Evolutionary conservation across 2,113 vertebrate genomes (phyloP).

Genomic region (Sturnus vulgaris): DNA sequence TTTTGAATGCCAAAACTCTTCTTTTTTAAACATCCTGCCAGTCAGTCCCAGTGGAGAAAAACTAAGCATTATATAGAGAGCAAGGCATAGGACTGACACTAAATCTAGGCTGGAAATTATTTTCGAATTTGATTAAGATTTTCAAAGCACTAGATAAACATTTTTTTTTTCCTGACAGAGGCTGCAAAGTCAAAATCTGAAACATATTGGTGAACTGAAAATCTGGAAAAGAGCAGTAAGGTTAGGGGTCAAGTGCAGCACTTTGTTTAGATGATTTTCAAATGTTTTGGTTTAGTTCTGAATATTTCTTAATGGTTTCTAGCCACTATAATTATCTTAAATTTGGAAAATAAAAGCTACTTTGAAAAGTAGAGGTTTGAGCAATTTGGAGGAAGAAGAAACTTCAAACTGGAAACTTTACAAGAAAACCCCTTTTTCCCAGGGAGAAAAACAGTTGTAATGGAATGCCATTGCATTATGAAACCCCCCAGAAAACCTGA

Average conservation of each 20-base stretch:
- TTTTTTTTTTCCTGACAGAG: neutral
- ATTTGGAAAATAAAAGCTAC: constrained; percentile 19
- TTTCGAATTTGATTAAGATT: neutral
- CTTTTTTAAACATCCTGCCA: neutral
- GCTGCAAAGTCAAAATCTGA: neutral
- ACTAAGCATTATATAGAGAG: neutral
- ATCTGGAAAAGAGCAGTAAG: neutral
- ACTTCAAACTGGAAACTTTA: neutral
- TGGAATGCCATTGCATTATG: neutral
- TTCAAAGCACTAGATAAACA: neutral
- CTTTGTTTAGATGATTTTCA: constrained; percentile 19
- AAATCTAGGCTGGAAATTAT: neutral
- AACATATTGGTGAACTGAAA: neutral
- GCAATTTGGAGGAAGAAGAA: neutral
- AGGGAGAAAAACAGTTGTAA: neutral
- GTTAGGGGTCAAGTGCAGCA: constrained; percentile 9
- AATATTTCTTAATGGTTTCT: neutral
- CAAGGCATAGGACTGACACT: neutral
- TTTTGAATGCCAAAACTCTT: neutral
- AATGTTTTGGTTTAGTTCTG: neutral
- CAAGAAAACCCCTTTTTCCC: neutral
- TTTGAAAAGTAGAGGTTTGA: neutral
- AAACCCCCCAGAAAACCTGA: neutral
- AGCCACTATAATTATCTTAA: neutral
- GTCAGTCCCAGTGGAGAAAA: neutral